phyloP scores from a whole-genome alignment of 2,888 invertebrate genomes.

The Criorhina ranunculi region DNA sequence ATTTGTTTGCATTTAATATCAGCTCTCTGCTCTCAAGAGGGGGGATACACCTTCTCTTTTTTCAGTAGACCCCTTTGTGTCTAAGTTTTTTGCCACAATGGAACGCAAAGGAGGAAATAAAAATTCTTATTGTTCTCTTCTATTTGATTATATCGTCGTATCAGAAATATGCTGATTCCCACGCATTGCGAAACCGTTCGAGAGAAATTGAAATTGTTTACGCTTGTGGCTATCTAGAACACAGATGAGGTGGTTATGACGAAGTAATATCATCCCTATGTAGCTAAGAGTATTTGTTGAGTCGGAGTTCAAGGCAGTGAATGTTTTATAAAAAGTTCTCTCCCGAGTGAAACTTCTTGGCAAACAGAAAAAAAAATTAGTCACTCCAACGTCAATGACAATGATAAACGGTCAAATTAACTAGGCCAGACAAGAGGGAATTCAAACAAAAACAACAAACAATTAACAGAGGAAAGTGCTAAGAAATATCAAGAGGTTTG shows the following conservation, averaged over 20 bases:
- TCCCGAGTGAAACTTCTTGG: constrained; percentile 17
- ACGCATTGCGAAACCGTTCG: constrained; percentile 18
- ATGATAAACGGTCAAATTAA: constrained; percentile 68
- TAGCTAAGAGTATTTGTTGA: not conserved
- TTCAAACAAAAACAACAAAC: constrained; percentile 6
- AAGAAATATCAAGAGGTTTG: not conserved
- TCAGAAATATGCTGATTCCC: constrained; percentile 36
- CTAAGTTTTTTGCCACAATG: constrained; percentile 32
- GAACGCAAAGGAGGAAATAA: not conserved
- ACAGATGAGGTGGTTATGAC: constrained; percentile 46
- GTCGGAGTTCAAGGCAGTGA: constrained; percentile 6
- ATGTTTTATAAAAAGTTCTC: not conserved
- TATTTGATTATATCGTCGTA: constrained; percentile 8
- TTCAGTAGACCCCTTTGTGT: constrained; percentile 36
- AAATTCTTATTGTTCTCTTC: constrained; percentile 26
- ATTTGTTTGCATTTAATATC: not conserved
- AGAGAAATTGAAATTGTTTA: constrained; percentile 48
- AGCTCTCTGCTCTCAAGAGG: not conserved
- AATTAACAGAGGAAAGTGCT: constrained; percentile 1
- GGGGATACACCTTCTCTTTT: not conserved
- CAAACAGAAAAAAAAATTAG: constrained; percentile 18
- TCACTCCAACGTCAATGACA: constrained; percentile 27
- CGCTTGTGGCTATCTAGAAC: constrained; percentile 53
- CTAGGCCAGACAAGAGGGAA: constrained; percentile 52
- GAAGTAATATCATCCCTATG: not conserved